A percentile compares a stretch with the other conserved stretches of the same genome.
These are phyloP conservation scores for Gobio gobio DNA, from an alignment of 2,113 vertebrate species.

Conservation along the genomic window DNA sequence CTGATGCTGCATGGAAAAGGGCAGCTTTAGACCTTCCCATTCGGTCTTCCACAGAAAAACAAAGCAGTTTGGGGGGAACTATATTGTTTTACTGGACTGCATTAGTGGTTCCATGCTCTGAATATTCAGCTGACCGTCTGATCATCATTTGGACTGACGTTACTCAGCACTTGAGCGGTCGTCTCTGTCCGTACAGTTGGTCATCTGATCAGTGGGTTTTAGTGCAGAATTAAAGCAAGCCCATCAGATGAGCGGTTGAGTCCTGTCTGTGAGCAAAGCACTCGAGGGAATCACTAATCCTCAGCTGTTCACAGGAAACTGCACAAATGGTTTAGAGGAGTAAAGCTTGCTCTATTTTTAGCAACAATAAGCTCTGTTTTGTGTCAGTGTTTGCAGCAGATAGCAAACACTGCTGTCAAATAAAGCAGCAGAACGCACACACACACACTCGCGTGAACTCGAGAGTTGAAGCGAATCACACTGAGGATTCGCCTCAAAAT, in stretches of 20 bases:
- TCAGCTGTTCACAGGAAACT: not conserved
- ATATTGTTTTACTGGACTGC: too few species aligned
- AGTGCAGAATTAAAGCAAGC: too few species aligned
- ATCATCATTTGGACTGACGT: too few species aligned
- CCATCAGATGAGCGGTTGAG: too few species aligned
- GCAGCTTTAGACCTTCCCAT: too few species aligned
- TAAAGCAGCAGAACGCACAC: conserved; percentile 6
- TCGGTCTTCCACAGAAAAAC: too few species aligned
- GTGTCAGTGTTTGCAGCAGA: not conserved
- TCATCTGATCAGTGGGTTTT: not conserved
- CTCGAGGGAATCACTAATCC: conserved; percentile 12
- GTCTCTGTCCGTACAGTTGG: not conserved
- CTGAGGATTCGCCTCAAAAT: not conserved
- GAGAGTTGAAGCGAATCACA: not conserved
- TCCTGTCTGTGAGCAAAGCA: not conserved
- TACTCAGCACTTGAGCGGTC: too few species aligned
- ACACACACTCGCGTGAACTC: not conserved
- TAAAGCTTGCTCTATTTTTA: not conserved
- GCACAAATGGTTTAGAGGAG: conserved; percentile 1
- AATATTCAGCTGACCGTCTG: too few species aligned
- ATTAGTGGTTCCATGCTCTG: too few species aligned
- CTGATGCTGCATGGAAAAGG: too few species aligned
- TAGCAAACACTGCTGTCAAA: not conserved
- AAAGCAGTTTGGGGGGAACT: too few species aligned
- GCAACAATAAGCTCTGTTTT: not conserved